phyloP scores from a whole-genome alignment of 2,888 invertebrate genomes.

The Ormyrus rosae region DNA sequence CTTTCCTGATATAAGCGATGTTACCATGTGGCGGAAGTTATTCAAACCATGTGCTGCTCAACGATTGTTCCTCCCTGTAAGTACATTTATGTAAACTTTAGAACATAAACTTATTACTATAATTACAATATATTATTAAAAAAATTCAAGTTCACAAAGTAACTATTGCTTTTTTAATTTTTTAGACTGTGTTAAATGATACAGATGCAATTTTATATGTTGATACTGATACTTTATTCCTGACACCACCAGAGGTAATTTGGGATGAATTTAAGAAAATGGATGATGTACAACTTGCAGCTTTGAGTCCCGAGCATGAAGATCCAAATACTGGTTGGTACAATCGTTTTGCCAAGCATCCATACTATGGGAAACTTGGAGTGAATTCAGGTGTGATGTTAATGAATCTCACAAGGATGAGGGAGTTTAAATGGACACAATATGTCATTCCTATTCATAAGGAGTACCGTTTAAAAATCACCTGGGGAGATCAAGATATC shows the following conservation, averaged over 20 bases:
- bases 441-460: constrained; percentile 90
- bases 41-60: constrained; percentile 97
- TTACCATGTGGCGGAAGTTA: constrained; percentile 89
- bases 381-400: constrained; percentile 98
- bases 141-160: background rate
- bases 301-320: constrained; percentile 92
- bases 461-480: constrained; percentile 89
- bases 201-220: constrained; percentile 93
- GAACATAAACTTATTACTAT: constrained; percentile 26
- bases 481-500: constrained; percentile 99
- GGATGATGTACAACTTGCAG: constrained; percentile 91
- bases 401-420: constrained; percentile 96
- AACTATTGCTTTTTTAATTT: constrained; percentile 59
- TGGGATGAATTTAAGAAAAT: constrained; percentile 91
- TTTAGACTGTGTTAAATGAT: constrained; percentile 85
- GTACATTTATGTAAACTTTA: constrained; percentile 65
- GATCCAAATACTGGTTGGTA: constrained; percentile 97
- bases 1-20: constrained; percentile 85
- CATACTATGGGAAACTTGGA: constrained; percentile 92
- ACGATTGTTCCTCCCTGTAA: constrained; percentile 93
- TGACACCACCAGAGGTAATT: constrained; percentile 88
- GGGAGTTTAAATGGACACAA: constrained; percentile 89
- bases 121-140: constrained; percentile 3
- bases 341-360: constrained; percentile 95
- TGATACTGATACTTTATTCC: constrained; percentile 93